phyloP scores from a whole-genome alignment of 2,113 vertebrate genomes.

The Desmodus rotundus region DNA sequence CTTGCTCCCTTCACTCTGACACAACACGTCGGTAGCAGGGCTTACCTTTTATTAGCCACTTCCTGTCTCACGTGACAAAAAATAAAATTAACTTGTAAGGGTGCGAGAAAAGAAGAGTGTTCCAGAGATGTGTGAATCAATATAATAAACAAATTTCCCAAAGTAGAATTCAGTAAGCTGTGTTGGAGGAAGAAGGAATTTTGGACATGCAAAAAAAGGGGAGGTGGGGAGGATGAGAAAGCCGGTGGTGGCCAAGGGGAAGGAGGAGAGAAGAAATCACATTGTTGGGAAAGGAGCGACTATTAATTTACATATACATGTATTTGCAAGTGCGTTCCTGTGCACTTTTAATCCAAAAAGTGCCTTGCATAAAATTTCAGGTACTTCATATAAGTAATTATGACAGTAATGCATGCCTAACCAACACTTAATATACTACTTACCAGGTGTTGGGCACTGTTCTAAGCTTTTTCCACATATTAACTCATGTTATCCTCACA shows the following conservation, averaged over 20 bases:
- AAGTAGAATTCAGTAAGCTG: background rate
- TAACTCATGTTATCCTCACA: background rate
- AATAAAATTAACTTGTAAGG: background rate
- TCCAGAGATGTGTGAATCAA: background rate
- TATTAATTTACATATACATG: background rate
- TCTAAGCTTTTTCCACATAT: background rate
- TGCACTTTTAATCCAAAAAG: background rate
- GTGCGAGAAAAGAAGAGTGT: background rate
- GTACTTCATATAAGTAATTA: background rate
- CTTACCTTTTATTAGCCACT: background rate
- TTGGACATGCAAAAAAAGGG: background rate
- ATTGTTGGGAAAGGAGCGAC: background rate
- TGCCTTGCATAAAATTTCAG: background rate
- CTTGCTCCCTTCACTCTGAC: background rate
- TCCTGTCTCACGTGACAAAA: background rate
- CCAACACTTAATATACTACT: background rate
- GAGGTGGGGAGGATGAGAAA: background rate
- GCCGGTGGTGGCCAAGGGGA: background rate
- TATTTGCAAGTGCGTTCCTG: background rate
- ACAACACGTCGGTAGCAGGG: background rate
- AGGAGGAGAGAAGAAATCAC: background rate
- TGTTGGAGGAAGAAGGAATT: background rate
- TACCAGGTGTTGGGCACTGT: background rate
- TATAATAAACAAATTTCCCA: background rate
- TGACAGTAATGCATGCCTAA: background rate